phyloP scores from a whole-genome alignment of 2,888 invertebrate genomes.

The Zaprionus lineosus region DNA sequence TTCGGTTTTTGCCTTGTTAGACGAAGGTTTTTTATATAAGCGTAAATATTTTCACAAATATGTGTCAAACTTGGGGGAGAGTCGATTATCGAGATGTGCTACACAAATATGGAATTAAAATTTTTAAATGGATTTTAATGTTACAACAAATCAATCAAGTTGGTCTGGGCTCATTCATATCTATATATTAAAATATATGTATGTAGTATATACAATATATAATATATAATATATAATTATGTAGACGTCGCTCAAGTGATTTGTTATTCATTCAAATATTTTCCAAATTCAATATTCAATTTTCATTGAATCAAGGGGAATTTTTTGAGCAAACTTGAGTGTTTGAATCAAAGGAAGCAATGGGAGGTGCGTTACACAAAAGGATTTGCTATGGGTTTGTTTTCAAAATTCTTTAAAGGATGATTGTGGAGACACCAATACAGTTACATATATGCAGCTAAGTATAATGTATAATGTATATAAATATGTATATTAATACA shows the following conservation, averaged over 20 bases:
- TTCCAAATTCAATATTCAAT: too few species aligned
- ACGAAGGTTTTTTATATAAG: conserved; percentile 49
- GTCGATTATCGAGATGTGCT: conserved; percentile 22
- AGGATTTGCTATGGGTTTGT: too few species aligned
- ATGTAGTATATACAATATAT: conserved; percentile 63
- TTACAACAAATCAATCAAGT: conserved; percentile 75
- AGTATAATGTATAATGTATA: too few species aligned
- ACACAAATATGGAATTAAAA: conserved; percentile 21
- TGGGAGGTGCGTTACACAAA: too few species aligned
- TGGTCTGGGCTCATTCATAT: conserved; percentile 79
- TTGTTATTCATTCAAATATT: conserved; percentile 57
- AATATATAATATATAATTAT: conserved; percentile 34
- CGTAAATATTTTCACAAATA: conserved; percentile 68
- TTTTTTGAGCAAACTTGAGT: too few species aligned
- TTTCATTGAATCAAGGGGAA: too few species aligned
- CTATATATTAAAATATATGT: conserved; percentile 68
- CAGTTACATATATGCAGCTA: too few species aligned
- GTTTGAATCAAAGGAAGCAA: too few species aligned
- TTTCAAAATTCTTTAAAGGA: too few species aligned
- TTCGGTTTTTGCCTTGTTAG: conserved; percentile 27
- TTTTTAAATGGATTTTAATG: background rate
- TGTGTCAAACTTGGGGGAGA: conserved; percentile 38
- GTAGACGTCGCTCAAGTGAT: conserved; percentile 75
- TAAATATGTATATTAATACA: conserved; percentile 34
- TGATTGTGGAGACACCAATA: too few species aligned